These are phyloP conservation scores for Brachypodius melanocephalos DNA, from an alignment of 2,113 vertebrate species.

Conservation along the genomic window DNA sequence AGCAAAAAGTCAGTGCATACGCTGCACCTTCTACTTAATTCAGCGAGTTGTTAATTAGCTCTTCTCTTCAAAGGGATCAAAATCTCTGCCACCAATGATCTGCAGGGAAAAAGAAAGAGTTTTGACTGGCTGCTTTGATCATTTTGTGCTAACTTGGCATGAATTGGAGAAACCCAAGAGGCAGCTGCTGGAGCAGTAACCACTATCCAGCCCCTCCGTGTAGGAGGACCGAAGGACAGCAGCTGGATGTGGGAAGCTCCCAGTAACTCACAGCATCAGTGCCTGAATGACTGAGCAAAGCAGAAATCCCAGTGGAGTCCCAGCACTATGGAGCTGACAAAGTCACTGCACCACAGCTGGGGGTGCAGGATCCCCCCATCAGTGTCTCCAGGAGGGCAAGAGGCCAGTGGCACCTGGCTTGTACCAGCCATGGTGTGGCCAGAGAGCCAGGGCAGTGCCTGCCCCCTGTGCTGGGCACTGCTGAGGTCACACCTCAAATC, in stretches of 20 bases:
- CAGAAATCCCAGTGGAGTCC: background rate
- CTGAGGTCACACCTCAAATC: background rate
- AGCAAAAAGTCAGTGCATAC: conserved; percentile 24
- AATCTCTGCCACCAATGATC: conserved; percentile 14
- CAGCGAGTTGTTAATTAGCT: conserved; percentile 26
- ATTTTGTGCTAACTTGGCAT: background rate
- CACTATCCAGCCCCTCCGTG: background rate
- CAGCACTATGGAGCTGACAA: background rate
- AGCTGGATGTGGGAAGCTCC: background rate
- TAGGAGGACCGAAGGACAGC: background rate
- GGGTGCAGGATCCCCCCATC: background rate
- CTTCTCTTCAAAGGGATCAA: conserved; percentile 16
- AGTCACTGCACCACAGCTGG: background rate
- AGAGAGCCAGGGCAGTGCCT: background rate
- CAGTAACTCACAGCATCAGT: background rate
- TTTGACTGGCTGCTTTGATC: conserved; percentile 27
- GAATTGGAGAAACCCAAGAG: background rate
- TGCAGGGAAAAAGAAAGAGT: background rate
- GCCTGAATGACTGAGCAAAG: background rate
- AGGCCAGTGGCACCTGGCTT: background rate
- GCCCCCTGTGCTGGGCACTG: background rate
- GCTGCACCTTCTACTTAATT: conserved; percentile 26
- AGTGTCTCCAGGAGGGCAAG: background rate
- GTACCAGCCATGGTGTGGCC: background rate
- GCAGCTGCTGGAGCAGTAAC: background rate